Percentiles rank a stretch among this genome's conserved stretches.
Evolutionary conservation across 1,140 invertebrate species (phyloP).

Genomic region (Chelonus insularis): DNA sequence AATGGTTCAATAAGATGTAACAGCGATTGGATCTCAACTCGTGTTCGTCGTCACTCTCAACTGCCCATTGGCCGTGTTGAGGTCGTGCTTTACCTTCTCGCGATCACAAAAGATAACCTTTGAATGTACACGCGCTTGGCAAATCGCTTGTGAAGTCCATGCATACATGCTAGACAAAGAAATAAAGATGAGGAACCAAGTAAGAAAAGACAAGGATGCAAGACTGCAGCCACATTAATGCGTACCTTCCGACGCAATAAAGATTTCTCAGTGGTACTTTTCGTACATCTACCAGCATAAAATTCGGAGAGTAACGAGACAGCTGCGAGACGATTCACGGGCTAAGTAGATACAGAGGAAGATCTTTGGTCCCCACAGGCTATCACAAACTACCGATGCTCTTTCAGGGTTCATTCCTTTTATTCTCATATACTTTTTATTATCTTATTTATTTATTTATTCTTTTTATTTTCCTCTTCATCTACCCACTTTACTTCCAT

Average conservation of each 20-base stretch:
- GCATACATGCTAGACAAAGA: background rate
- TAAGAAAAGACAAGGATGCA: slow-evolving; percentile 24
- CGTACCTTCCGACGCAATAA: slow-evolving; percentile 19
- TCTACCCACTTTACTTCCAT: background rate
- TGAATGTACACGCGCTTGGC: background rate
- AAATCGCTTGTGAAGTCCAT: slow-evolving; percentile 5
- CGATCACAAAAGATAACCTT: slow-evolving; percentile 17
- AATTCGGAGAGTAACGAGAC: slow-evolving; percentile 25
- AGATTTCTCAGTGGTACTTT: slow-evolving; percentile 20
- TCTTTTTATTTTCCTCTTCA: background rate
- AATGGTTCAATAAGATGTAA: slow-evolving; percentile 23
- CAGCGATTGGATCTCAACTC: slow-evolving; percentile 15
- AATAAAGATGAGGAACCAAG: too few species aligned
- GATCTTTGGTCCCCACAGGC: background rate
- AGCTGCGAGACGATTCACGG: slow-evolving; percentile 27
- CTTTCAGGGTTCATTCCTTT: background rate
- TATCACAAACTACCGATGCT: background rate
- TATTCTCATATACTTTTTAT: background rate
- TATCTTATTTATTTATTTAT: too few species aligned
- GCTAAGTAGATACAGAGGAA: slow-evolving; percentile 4
- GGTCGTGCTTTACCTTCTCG: slow-evolving; percentile 21
- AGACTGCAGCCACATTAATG: slow-evolving; percentile 15
- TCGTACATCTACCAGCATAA: slow-evolving; percentile 22
- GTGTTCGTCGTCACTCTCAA: slow-evolving; percentile 20
- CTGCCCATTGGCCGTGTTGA: slow-evolving; percentile 1